Evolutionary conservation across 2,888 invertebrate species (phyloP).

Genomic region (Tetragonula carbonaria): DNA sequence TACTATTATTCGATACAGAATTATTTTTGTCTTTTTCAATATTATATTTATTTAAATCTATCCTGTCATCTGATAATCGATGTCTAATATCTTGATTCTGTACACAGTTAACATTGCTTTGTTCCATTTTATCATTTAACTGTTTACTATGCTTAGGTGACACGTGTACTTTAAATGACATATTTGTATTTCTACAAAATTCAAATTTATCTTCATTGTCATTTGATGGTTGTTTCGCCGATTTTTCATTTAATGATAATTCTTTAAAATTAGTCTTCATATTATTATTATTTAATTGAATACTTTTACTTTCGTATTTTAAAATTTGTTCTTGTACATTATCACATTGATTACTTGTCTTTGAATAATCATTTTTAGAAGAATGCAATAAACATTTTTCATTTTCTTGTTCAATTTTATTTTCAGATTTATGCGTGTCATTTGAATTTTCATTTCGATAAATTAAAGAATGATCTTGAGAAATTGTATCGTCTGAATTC

Average conservation of each 20-base stretch:
- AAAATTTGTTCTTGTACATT: not conserved
- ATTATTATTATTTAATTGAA: not conserved
- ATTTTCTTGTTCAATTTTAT: not conserved
- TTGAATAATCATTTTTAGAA: not conserved
- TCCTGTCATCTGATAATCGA: not conserved
- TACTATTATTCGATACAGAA: slow-evolving; percentile 4
- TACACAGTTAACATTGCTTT: slow-evolving; percentile 8
- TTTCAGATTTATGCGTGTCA: not conserved
- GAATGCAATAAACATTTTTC: not conserved
- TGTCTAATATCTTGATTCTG: slow-evolving; percentile 1
- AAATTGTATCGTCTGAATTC: not conserved
- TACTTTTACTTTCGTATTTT: not conserved
- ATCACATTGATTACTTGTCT: not conserved
- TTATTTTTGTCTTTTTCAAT: slow-evolving; percentile 5
- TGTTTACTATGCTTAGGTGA: not conserved
- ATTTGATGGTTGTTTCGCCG: not conserved
- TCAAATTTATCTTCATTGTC: not conserved
- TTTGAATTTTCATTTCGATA: not conserved
- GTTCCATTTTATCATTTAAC: not conserved
- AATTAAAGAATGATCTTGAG: not conserved
- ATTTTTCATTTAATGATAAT: not conserved
- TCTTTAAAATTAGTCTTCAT: not conserved
- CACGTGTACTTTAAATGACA: not conserved
- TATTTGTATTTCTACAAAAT: slow-evolving; percentile 1
- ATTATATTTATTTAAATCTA: not conserved